Base-by-base conservation (phyloP, 2,888 invertebrate genomes). In the Lasioglossum vierecki region DNA sequence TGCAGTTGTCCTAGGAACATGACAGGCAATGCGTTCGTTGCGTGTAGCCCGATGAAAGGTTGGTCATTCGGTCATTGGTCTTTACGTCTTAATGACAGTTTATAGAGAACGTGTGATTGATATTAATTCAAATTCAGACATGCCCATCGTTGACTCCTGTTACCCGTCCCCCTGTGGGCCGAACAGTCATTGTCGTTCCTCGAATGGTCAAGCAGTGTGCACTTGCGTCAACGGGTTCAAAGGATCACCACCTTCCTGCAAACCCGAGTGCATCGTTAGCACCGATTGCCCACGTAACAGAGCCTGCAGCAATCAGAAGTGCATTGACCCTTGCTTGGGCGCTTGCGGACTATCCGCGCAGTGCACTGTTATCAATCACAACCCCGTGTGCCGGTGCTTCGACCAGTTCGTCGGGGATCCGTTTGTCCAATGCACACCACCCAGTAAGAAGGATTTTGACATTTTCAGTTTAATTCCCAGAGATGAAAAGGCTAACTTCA, bases 351-450 rank as follows among this genome's bases (percentile, higher is more conserved):
- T 97, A 88, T 96, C 96, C 76, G 97, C 98, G 0, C 95, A 97
- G 89, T 98, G 98, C 93, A 96, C 96, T 92, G 97, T 98, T 2
- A 96, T 98, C 87, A 97, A 98, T 93, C 98, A 98, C 94, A 97
- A 97, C 93, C 98, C 98, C 0, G 97, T 98, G 76, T 98, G 98
- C 93, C 97, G 96, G 89, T 98, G 98, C 93, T 97, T 97, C 83
- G 95, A 95, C 83, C 96, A 96, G 79, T 96, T 96, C 92, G 96
- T 97, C n/a, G 98, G 98, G 30, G 97, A 98, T 96, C 98, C 98
- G 72, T 98, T 98, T 93, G 96, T 96, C 13, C 96, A 96, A 92
- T 98, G 98, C 93, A 94, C 94, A 87, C 95, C 87, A n/a, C 88
- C 84, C 82, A 89, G 94, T 94, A 93, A 95, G 91, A 90, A 87